Evolutionary conservation across 2,888 invertebrate species (phyloP).

Genomic region (Cheilosia grossa): DNA sequence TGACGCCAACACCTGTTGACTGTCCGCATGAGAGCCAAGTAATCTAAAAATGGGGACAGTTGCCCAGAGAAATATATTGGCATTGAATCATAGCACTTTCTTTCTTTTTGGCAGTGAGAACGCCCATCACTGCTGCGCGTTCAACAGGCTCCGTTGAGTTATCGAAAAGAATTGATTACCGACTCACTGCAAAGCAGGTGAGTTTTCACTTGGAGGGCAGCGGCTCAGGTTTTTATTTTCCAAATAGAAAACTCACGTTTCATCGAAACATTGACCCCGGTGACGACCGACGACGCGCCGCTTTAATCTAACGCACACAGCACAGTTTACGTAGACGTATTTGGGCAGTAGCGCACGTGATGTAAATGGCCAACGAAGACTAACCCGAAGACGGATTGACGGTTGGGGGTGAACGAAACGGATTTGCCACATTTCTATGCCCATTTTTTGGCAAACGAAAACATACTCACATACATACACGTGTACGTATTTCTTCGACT

Average conservation of each 20-base stretch:
- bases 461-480: neutral
- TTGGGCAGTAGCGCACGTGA: conserved; percentile 64
- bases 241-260: conserved; percentile 70
- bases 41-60: conserved; percentile 60
- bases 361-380: conserved; percentile 45
- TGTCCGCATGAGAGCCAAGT: conserved; percentile 34
- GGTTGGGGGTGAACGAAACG: conserved; percentile 47
- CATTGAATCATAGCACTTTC: conserved; percentile 72
- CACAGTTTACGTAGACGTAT: conserved; percentile 23
- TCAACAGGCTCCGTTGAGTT: conserved; percentile 42
- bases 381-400: conserved; percentile 10
- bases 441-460: conserved; percentile 23
- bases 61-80: conserved; percentile 38
- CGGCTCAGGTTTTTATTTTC: neutral
- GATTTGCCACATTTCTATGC: conserved; percentile 56
- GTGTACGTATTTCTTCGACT: neutral
- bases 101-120: conserved; percentile 63
- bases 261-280: conserved; percentile 48
- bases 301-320: conserved; percentile 34
- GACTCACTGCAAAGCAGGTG: neutral
- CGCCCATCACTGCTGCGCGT: conserved; percentile 20
- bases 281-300: conserved; percentile 18
- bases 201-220: conserved; percentile 47
- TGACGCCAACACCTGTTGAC: conserved; percentile 49
- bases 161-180: conserved; percentile 46